Evolutionary conservation across 2,113 vertebrate genomes (phyloP), one percentile per base, ranked within the genome.

Genomic region (Camelus bactrianus): DNA sequence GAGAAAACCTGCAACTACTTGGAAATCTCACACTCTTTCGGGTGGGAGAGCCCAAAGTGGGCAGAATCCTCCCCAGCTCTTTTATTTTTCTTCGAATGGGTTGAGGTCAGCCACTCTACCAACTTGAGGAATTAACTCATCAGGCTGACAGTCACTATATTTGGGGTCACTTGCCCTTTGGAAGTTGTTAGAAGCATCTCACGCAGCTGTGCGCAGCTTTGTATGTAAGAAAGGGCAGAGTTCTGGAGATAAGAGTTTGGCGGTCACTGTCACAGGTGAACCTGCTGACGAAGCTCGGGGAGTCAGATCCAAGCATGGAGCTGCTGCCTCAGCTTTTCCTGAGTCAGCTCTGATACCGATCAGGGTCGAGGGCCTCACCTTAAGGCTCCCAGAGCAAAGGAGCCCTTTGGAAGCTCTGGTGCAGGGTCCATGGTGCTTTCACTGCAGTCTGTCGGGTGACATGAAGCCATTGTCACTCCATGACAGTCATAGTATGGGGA

Each of bases 141-240:
- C 3, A 35, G 56, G 80, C 58, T 77, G 83, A 82, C 28, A 52
- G 38, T 77, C 24, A 84, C 76, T 92, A 13, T 52, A 28, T 80
- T 46, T 79, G 70, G 89, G 38, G 32, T 88, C 70, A 93, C n/a
- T 64, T 75, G 64, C 48, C 54, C 70, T 94, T 89, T 96, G 94
- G 38, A 91, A 85, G 72, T 79, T 93, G 28, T 91, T 58, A 69
- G 91, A 95, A 83, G 64, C 56, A 26, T 48, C 54, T 84, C 35
- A 38, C 19, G 10, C 19, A 35, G 79, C 60, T 82, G 58, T 79
- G 54, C 38, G 73, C 84, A 75, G 54, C 35, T 54, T 65, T 46
- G 3, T 15, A 42, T 75, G 72, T 69, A 56, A 60, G 54, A 84
- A 69, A 83, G 93, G 82, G 42, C 89, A 54, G 42, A 82, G 79